Evolutionary conservation across 1,140 invertebrate species (phyloP).

Genomic region (Drosophila nigrodunni): DNA sequence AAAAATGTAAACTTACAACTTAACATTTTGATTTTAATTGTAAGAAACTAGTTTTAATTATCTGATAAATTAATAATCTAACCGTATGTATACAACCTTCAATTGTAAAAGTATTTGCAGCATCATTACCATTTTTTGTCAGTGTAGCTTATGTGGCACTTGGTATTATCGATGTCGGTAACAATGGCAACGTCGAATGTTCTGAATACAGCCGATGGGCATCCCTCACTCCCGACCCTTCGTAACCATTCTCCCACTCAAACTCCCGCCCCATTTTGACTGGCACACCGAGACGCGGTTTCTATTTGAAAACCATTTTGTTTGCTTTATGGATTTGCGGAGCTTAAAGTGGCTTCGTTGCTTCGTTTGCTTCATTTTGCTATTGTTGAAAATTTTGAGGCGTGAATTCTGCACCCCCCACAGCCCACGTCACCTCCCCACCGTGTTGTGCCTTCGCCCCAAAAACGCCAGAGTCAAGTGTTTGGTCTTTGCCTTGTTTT

Average conservation of each 20-base stretch:
- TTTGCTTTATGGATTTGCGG: conserved; percentile 83
- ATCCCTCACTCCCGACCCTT: not conserved
- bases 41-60: too few species aligned
- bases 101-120: too few species aligned
- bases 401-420: conserved; percentile 20
- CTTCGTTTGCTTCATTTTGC: conserved; percentile 82
- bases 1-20: too few species aligned
- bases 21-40: too few species aligned
- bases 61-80: too few species aligned
- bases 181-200: conserved; percentile 65
- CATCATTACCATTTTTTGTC: too few species aligned
- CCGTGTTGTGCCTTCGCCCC: not conserved
- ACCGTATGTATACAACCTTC: too few species aligned
- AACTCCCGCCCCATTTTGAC: too few species aligned
- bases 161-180: conserved; percentile 71
- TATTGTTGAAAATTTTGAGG: conserved; percentile 79
- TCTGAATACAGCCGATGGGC: conserved; percentile 20
- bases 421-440: not conserved
- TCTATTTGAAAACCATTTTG: conserved; percentile 83
- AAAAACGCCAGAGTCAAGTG: conserved; percentile 52
- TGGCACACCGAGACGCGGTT: conserved; percentile 51
- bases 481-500: conserved; percentile 64
- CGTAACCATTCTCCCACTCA: too few species aligned
- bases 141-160: conserved; percentile 16
- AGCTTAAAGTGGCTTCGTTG: conserved; percentile 83